Percentiles rank a stretch among this genome's conserved stretches.
phyloP scores from a whole-genome alignment of 2,797 vertebrate genomes.

The Okamejei kenojei region DNA sequence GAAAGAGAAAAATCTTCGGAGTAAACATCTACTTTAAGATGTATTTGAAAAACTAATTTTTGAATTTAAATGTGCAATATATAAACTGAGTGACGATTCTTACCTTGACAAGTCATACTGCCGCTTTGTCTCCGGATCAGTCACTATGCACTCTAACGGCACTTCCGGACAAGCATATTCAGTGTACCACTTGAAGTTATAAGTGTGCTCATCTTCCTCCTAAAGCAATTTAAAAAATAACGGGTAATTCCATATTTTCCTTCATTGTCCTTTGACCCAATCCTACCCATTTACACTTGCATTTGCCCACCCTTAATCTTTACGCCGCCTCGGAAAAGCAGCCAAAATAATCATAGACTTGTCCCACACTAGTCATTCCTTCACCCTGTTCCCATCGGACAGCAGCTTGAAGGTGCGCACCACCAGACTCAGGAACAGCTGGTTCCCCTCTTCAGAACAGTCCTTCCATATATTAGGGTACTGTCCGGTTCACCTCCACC shows the following conservation, averaged over 20 bases:
- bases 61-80: not conserved
- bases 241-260: not conserved
- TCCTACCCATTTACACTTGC: no score
- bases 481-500: no score
- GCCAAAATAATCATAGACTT: no score
- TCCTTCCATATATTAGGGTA: no score
- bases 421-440: no score
- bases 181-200: constrained; percentile 93
- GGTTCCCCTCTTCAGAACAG: no score
- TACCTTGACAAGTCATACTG: constrained; percentile 94
- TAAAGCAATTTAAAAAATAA: constrained; percentile 44
- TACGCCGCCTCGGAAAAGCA: no score
- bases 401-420: no score
- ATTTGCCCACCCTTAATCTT: no score
- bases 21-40: not conserved
- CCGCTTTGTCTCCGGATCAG: constrained; percentile 65
- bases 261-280: not conserved
- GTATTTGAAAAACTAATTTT: not conserved
- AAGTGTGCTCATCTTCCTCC: constrained; percentile 78
- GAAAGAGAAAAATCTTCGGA: not conserved
- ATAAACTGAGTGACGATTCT: constrained; percentile 35
- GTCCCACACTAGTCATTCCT: no score
- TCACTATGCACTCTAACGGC: constrained; percentile 81
- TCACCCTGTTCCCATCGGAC: no score
- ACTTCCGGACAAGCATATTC: constrained; percentile 81